Evolutionary conservation across 2,797 vertebrate species (phyloP).

Genomic region (Peromyscus melanophrys): DNA sequence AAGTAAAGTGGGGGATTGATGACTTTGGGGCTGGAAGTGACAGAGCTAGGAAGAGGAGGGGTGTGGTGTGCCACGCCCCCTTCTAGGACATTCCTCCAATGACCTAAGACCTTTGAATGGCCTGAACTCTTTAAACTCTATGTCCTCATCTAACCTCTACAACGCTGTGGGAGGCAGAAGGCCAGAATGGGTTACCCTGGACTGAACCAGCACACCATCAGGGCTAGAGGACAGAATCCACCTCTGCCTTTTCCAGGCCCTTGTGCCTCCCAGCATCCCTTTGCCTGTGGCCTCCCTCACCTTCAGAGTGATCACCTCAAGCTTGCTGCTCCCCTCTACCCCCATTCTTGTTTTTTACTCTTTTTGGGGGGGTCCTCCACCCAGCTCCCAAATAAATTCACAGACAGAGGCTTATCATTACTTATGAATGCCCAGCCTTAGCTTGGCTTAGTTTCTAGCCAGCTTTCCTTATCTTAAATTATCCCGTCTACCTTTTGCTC

Average conservation of each 20-base stretch:
- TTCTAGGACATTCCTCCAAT: neutral
- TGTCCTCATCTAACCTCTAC: neutral
- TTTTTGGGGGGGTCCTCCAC: no score
- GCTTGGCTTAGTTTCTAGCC: no score
- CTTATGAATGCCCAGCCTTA: no score
- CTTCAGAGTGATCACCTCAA: neutral
- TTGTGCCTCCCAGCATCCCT: neutral
- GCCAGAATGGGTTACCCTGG: neutral
- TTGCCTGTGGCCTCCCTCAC: neutral
- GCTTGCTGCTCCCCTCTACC: neutral
- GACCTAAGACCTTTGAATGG: neutral
- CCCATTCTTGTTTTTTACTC: no score
- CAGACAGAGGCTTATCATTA: no score
- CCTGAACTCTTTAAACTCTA: neutral
- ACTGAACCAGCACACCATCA: no score
- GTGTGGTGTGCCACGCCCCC: no score
- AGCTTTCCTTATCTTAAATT: no score
- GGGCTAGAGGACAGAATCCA: rapidly evolving
- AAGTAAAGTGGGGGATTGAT: neutral
- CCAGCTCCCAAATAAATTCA: no score
- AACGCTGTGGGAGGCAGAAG: neutral
- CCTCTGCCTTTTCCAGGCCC: neutral
- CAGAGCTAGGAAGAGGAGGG: neutral
- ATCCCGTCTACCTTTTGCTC: no score
- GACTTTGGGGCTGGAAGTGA: neutral